Evolutionary conservation across 2,888 invertebrate genomes (phyloP).

Genomic region (Heliconius ismenius): DNA sequence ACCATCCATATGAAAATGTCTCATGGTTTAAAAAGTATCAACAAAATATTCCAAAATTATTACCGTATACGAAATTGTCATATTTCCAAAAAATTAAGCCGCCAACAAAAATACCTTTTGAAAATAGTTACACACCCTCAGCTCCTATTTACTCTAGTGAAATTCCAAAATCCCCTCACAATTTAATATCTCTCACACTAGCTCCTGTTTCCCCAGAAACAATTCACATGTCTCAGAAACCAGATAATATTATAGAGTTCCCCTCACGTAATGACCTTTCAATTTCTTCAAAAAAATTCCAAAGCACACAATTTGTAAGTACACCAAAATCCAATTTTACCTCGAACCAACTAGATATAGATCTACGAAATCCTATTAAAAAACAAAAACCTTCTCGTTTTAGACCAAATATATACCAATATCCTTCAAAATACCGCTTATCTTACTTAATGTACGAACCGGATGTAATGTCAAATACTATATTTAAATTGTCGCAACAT

Average conservation of each 20-base stretch:
- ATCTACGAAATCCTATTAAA: too few relatives aligned
- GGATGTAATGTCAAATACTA: not conserved
- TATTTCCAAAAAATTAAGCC: not conserved
- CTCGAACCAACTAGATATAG: not conserved
- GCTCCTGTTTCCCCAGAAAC: not conserved
- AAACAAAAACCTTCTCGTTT: too few relatives aligned
- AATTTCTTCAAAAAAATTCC: not conserved
- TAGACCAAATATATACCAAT: too few relatives aligned
- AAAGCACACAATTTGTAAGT: too few relatives aligned
- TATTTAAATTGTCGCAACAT: not conserved
- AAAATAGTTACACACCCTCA: not conserved
- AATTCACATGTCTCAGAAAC: not conserved
- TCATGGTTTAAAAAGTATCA: constrained; percentile 3
- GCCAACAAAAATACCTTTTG: not conserved
- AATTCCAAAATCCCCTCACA: not conserved
- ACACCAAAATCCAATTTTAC: not conserved
- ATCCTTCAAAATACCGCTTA: too few relatives aligned
- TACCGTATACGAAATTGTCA: not conserved
- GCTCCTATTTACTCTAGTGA: not conserved
- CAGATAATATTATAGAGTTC: not conserved
- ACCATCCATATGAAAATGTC: not conserved
- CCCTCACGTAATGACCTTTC: not conserved
- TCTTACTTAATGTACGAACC: too few relatives aligned
- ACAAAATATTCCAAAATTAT: not conserved
- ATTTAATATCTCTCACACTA: not conserved